Evolutionary conservation across 2,888 invertebrate species (phyloP).

Genomic region (Chrysina gloriosa): DNA sequence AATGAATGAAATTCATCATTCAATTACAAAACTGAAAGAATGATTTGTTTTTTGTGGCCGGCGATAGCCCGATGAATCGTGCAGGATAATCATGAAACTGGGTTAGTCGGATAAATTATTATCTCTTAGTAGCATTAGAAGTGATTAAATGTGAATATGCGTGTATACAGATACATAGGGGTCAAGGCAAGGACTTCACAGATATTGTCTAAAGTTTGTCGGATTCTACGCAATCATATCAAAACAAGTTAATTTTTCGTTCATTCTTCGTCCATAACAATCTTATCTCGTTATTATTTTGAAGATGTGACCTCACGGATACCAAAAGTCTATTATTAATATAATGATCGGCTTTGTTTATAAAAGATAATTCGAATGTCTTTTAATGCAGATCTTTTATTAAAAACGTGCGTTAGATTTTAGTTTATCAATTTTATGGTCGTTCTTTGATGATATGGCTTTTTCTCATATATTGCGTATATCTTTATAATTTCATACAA

Average conservation of each 20-base stretch:
- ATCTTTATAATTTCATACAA: no score
- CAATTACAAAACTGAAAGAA: constrained; percentile 33
- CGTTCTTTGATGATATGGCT: constrained; percentile 7
- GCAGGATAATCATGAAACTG: constrained; percentile 24
- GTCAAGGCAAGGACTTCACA: constrained; percentile 31
- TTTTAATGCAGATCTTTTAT: constrained; percentile 13
- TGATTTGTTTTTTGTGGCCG: constrained; percentile 22
- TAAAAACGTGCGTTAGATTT: constrained; percentile 20
- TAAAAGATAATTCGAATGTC: constrained; percentile 28
- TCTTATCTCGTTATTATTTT: constrained; percentile 35
- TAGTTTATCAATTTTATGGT: constrained; percentile 7
- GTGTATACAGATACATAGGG: constrained; percentile 12
- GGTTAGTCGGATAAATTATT: constrained; percentile 35
- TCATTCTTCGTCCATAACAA: constrained; percentile 35
- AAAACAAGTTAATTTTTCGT: constrained; percentile 32
- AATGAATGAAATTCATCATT: constrained; percentile 39
- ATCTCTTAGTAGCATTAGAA: constrained; percentile 34
- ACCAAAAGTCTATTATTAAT: constrained; percentile 35
- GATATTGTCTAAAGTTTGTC: constrained; percentile 35
- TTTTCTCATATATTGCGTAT: no score
- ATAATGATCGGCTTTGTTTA: constrained; percentile 27
- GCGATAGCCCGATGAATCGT: constrained; percentile 25
- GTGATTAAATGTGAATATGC: constrained; percentile 28
- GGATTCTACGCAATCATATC: constrained; percentile 33
- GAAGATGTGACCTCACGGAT: constrained; percentile 36